Base-by-base conservation (phyloP, 2,888 invertebrate species). In the Melanargia galathea region DNA sequence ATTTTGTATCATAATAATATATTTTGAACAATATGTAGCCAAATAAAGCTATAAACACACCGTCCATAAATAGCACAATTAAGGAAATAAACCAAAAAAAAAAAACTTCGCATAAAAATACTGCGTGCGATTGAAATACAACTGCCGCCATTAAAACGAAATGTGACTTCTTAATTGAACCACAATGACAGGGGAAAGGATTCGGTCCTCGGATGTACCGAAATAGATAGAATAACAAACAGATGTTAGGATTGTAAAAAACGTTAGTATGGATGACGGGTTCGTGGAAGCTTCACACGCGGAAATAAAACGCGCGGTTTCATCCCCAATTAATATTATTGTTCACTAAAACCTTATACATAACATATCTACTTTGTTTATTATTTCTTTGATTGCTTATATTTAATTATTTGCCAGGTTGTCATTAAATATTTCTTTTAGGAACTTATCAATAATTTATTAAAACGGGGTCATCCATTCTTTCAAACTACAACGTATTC, bases 211-310 rank as follows among this genome's bases (percentile, higher is more conserved):
- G 82, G 86, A 84, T 79, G 76, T 76, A 77, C 83, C 43, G 63
- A 86, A 90, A 90, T 90, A 90, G 88, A 82, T 59, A 63, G 75
- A 81, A 88, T 80, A 88, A 87, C 85, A 86, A 86, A 87, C 90
- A 90, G 77, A 84, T 90, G 90, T 79, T 75, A 68, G 63, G 70
- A 74, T 74, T 77, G 80, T 78, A 80, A 88, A 85, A 86, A 83
- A 73, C 45, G 66, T 62, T 64, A 74, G 74, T 75, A 79, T 77
- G 66, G 61, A 67, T 80, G 80, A 83, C 82, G 79, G 78, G 77
- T 77, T 79, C 69, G 62, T 63, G 72, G 71, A 59, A 38, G 24
- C 30, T 61, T 62, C 71, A 78, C 64, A 80, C 65, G 48, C 43
- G 18, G 11, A 13, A 43, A 22, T 26, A 4, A 18, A 60, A 69